Conservation (phyloP, 2,113 vertebrate genomes). For the Phodopus roborovskii region DNA sequence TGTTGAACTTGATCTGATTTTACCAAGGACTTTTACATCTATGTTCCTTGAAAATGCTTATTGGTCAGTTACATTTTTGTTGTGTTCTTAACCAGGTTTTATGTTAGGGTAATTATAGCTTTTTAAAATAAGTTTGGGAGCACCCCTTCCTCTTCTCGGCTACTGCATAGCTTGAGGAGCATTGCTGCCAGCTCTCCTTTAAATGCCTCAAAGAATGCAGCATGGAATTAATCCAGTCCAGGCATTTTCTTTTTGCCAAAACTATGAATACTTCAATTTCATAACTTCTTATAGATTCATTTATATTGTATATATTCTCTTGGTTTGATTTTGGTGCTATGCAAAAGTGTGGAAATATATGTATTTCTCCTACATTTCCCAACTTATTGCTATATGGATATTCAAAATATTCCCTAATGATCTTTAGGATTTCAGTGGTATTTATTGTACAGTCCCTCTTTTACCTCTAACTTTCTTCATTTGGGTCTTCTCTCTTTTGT, state of each 20-base stretch:
- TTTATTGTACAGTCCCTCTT: background rate
- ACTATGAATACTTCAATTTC: background rate
- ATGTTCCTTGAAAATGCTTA: background rate
- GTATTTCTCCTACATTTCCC: background rate
- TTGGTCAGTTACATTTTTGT: background rate
- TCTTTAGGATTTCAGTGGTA: background rate
- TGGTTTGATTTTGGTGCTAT: background rate
- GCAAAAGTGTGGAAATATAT: background rate
- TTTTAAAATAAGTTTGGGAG: background rate
- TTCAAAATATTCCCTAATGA: background rate
- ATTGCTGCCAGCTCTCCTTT: background rate
- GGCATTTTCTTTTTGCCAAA: background rate
- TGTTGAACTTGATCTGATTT: background rate
- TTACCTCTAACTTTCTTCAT: background rate
- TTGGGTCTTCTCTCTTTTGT: background rate
- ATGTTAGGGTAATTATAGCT: background rate
- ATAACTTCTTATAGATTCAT: background rate
- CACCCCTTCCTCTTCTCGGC: background rate
- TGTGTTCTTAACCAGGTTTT: no score
- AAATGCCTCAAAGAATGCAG: background rate
- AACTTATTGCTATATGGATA: background rate
- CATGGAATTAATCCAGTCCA: background rate
- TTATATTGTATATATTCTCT: background rate
- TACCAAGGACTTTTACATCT: background rate
- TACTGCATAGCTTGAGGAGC: background rate